These are phyloP conservation scores for Osmerus eperlanus DNA, from an alignment of 2,113 vertebrate species.

Conservation along the genomic window DNA sequence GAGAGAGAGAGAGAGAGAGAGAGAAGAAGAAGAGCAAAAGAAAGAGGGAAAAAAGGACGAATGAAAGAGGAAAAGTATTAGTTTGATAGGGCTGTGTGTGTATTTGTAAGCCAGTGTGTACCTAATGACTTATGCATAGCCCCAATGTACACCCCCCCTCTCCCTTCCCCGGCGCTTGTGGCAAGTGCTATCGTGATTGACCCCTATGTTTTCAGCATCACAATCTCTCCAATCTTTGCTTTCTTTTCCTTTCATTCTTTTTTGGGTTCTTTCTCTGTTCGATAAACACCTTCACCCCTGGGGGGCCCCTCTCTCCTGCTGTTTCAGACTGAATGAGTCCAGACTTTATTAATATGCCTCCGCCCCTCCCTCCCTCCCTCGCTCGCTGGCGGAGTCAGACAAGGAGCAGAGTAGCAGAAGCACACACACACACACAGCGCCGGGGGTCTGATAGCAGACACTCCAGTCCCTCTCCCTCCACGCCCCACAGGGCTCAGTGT, in stretches of 20 bases:
- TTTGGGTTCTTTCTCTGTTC: slow-evolving; percentile 3
- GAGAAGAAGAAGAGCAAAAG: too few species aligned
- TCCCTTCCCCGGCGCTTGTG: slow-evolving; percentile 22
- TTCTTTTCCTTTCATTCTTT: slow-evolving; percentile 1
- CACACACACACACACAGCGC: slow-evolving; percentile 9
- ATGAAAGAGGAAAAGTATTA: neutral
- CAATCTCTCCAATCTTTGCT: slow-evolving; percentile 12
- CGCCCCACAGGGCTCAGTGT: slow-evolving; percentile 51
- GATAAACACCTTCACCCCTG: neutral
- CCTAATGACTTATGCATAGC: slow-evolving; percentile 15
- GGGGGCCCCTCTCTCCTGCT: neutral
- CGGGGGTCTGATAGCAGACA: slow-evolving; percentile 24
- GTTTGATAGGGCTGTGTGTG: neutral
- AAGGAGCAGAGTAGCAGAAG: neutral
- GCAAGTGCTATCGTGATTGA: slow-evolving; percentile 46
- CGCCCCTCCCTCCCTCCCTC: neutral
- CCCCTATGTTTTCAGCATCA: slow-evolving; percentile 40
- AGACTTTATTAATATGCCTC: neutral
- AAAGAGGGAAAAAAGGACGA: too few species aligned
- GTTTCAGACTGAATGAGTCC: slow-evolving; percentile 13
- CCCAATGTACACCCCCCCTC: slow-evolving; percentile 25
- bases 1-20: too few species aligned
- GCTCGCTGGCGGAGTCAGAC: neutral
- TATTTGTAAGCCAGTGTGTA: slow-evolving; percentile 12
- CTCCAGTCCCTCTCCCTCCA: slow-evolving; percentile 32